Conservation (phyloP, 2,113 vertebrate species). For the Dicrurus megarhynchus region DNA sequence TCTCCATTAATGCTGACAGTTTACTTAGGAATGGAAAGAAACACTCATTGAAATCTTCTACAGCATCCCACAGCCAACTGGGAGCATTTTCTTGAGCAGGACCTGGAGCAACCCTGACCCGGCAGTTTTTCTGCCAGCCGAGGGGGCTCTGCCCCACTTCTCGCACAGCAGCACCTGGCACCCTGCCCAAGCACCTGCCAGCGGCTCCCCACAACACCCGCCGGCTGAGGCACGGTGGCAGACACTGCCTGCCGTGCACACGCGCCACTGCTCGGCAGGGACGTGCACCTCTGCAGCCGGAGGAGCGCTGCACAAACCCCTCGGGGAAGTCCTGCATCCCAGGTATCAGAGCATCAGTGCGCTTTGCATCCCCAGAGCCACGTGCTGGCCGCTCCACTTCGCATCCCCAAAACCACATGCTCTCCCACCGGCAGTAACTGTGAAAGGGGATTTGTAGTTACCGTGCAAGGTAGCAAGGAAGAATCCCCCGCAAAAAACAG, state of each 20-base stretch:
- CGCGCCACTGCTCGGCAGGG: neutral
- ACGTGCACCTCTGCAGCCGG: neutral
- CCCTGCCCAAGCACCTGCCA: neutral
- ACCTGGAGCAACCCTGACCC: neutral
- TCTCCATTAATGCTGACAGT: neutral
- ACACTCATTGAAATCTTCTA: neutral
- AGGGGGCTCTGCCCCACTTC: neutral
- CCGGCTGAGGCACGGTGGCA: neutral
- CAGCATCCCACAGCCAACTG: neutral
- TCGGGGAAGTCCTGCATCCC: neutral
- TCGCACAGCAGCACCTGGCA: neutral
- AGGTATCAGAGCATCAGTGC: neutral
- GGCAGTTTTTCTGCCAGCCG: neutral
- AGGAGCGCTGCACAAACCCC: neutral
- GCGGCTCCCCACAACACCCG: neutral
- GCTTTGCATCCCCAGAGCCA: neutral
- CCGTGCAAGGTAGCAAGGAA: neutral
- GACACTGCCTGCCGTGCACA: neutral
- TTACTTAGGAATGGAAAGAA: neutral
- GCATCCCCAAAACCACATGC: neutral
- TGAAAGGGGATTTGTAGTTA: neutral
- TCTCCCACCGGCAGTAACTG: neutral
- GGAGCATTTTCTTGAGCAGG: neutral
- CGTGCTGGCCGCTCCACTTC: neutral
- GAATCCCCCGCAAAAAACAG: neutral